phyloP scores from a whole-genome alignment of 2,797 vertebrate species.

The Phalanger gymnotis region DNA sequence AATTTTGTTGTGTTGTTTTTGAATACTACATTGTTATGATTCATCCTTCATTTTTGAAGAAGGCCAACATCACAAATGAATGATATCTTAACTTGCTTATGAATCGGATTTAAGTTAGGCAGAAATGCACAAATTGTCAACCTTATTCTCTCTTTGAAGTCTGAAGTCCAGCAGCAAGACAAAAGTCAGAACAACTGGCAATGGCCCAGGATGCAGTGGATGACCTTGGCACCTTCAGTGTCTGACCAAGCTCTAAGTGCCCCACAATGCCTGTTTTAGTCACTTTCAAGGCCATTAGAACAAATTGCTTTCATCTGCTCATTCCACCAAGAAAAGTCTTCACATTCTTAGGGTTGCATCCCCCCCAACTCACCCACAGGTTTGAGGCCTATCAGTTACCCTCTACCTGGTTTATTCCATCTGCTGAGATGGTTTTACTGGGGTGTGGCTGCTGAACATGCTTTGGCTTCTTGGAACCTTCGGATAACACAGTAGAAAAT shows the following conservation, averaged over 20 bases:
- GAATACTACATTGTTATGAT: background rate
- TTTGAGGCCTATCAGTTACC: background rate
- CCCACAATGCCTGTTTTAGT: background rate
- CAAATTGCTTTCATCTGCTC: background rate
- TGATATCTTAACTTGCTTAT: background rate
- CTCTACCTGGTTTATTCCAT: background rate
- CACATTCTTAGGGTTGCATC: background rate
- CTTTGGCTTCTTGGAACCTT: background rate
- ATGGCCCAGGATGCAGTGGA: background rate
- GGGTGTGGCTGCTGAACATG: background rate
- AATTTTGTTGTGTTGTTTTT: conserved; percentile 60
- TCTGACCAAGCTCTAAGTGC: background rate
- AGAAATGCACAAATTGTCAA: background rate
- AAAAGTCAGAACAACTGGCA: background rate
- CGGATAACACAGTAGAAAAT: conserved; percentile 40
- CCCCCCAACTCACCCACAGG: background rate
- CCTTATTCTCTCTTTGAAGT: background rate
- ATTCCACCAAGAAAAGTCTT: background rate
- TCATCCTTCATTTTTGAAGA: background rate
- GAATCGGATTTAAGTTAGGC: background rate
- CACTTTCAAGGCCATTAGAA: background rate
- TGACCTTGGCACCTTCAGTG: background rate
- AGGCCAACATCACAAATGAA: background rate
- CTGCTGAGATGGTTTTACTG: background rate
- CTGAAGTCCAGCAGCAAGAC: background rate